Evolutionary conservation across 2,888 invertebrate genomes (phyloP).

Genomic region (Trimorus sp.): DNA sequence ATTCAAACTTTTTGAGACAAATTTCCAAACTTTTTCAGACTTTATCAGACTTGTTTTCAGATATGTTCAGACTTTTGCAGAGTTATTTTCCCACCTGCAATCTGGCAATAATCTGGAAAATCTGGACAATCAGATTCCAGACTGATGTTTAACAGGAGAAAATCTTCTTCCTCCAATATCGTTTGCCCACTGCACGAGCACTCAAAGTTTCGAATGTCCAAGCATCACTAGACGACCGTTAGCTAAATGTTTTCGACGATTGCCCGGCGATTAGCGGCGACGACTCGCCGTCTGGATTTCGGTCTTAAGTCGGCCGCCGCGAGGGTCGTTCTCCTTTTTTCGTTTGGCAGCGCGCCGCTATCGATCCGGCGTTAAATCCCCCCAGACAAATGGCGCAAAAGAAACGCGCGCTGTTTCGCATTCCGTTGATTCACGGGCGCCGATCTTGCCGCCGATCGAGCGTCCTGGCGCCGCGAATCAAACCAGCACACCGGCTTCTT

Average conservation of each 20-base stretch:
- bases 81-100: too few relatives aligned
- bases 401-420: slow-evolving; percentile 27
- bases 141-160: too few relatives aligned
- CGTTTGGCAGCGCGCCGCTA: too few relatives aligned
- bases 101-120: too few relatives aligned
- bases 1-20: too few relatives aligned
- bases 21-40: too few relatives aligned
- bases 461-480: neutral
- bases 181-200: neutral
- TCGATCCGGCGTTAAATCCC: neutral
- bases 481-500: slow-evolving; percentile 16
- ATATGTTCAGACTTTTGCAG: too few relatives aligned
- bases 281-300: slow-evolving; percentile 10
- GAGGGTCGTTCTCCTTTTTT: too few relatives aligned
- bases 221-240: slow-evolving; percentile 42
- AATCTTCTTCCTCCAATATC: too few relatives aligned
- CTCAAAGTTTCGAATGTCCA: slow-evolving; percentile 42
- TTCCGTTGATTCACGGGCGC: slow-evolving; percentile 16
- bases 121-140: too few relatives aligned
- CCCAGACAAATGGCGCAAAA: slow-evolving; percentile 4
- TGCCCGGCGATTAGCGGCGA: slow-evolving; percentile 36
- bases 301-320: slow-evolving; percentile 1
- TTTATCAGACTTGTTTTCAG: too few relatives aligned
- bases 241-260: slow-evolving; percentile 49
- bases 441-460: neutral